Base-by-base conservation (phyloP, 2,113 vertebrate species). In the Cyprinus carpio region DNA sequence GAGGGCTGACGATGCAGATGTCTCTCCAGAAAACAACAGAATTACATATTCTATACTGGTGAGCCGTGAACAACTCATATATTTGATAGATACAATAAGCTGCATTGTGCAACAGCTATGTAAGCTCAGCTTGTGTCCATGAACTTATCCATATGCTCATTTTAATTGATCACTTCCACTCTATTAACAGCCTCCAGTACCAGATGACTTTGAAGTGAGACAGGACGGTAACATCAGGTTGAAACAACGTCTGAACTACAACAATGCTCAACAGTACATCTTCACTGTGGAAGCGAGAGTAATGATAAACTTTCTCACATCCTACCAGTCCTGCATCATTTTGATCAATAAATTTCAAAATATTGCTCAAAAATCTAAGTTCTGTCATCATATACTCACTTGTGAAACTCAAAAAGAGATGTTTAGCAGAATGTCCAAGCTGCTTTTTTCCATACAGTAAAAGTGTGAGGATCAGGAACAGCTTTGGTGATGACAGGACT, bases 281-380 rank as follows among this genome's bases (percentile, higher is more conserved):
- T 93, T 96, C 84, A 90, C 80, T 0, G 93, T 96, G 43, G 86
- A 90, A 62, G 96, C 95, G 13, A 43, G n/a, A 91, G 96, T 96
- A 93, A 43, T 87, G 4, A 8, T 37, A 2, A 76, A 65, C 40
- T 74, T n/a, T 16, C 31, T 54, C 3, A 25, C 16, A 51, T 0
- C 16, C 25, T 10, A 51, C 10, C 1, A 75, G 25, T 65, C 13
- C 2, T 12, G 4, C 65, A 9, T 67, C 2, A 20, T 4, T 4
- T 20, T 69, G 29, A 69, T 34, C 16, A 34, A 1, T 18, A 67
- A 18, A 18, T 3, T 0, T 18, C 64, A 34, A 72, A 40, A 51
- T 16, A 31, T 37, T 34, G 2, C 15, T 69, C 31, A 37, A 4
- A 37, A 37, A 37, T 37, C 34, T 0, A 37, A 69, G 29, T 51